These are phyloP conservation scores for Erebia aethiops DNA, from an alignment of 2,888 invertebrate species.

Conservation along the genomic window DNA sequence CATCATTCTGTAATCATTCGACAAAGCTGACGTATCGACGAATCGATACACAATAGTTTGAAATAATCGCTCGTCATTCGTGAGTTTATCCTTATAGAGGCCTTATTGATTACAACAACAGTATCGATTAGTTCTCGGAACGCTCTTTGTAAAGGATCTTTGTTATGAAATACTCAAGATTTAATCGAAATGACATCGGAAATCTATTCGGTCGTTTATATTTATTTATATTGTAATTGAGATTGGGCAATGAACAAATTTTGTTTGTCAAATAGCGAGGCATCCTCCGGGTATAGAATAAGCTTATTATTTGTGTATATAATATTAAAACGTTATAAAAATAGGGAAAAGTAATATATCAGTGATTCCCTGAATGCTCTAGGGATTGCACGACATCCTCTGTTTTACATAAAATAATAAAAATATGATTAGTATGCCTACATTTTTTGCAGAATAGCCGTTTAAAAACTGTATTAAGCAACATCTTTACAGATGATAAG, in stretches of 20 bases:
- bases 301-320: too few species aligned
- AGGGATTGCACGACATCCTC: too few species aligned
- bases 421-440: too few species aligned
- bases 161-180: conserved; percentile 22
- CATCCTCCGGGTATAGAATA: neutral
- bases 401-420: too few species aligned
- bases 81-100: conserved; percentile 13
- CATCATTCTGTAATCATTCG: conserved; percentile 18
- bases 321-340: too few species aligned
- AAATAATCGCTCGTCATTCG: conserved; percentile 25
- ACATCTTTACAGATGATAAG: too few species aligned
- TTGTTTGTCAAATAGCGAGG: neutral
- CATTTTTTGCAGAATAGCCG: too few species aligned
- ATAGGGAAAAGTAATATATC: too few species aligned
- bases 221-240: conserved; percentile 7
- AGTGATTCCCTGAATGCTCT: too few species aligned
- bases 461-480: too few species aligned
- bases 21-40: conserved; percentile 21
- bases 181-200: conserved; percentile 13
- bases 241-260: neutral
- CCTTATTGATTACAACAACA: conserved; percentile 33
- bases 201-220: conserved; percentile 1
- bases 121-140: conserved; percentile 29
- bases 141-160: conserved; percentile 17
- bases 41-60: conserved; percentile 21